Conservation (phyloP, 2,888 invertebrate species). For the Ryuthela nishihirai region DNA sequence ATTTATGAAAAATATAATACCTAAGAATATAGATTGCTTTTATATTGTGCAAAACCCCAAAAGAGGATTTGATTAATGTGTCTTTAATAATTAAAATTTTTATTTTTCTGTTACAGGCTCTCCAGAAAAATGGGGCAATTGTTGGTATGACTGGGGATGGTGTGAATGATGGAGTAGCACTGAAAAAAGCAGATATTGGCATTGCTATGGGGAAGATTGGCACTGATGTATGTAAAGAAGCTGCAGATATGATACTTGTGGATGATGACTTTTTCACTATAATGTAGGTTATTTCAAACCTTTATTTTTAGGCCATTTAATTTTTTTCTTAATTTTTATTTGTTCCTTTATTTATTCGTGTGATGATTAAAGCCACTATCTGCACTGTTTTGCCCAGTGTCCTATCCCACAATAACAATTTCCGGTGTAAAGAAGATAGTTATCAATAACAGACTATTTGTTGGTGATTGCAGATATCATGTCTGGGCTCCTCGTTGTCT, state of each 20-base stretch:
- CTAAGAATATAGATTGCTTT: too few relatives aligned
- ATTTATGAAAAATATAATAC: too few relatives aligned
- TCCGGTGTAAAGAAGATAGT: too few relatives aligned
- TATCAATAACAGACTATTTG: too few relatives aligned
- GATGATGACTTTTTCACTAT: conserved; percentile 98
- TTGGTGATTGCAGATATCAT: too few relatives aligned
- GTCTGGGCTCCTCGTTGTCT: too few relatives aligned
- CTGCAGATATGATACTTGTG: conserved; percentile 98
- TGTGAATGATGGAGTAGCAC: conserved; percentile 96
- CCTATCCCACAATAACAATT: too few relatives aligned
- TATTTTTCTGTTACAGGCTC: conserved; percentile 56
- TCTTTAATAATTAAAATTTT: background rate
- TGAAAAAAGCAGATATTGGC: conserved; percentile 96
- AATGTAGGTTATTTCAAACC: conserved; percentile 66
- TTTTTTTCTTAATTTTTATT: background rate
- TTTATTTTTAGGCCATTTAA: background rate
- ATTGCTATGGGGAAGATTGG: conserved; percentile 94
- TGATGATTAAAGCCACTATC: too few relatives aligned
- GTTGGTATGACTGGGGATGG: conserved; percentile 99
- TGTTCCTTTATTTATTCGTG: too few relatives aligned
- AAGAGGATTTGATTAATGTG: too few relatives aligned
- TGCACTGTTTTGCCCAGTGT: too few relatives aligned
- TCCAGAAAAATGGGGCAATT: conserved; percentile 86
- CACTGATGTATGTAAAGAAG: conserved; percentile 98
- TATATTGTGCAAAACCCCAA: too few relatives aligned